Evolutionary conservation across 2,797 vertebrate species (phyloP).

Genomic region (Pelochelys cantorii): DNA sequence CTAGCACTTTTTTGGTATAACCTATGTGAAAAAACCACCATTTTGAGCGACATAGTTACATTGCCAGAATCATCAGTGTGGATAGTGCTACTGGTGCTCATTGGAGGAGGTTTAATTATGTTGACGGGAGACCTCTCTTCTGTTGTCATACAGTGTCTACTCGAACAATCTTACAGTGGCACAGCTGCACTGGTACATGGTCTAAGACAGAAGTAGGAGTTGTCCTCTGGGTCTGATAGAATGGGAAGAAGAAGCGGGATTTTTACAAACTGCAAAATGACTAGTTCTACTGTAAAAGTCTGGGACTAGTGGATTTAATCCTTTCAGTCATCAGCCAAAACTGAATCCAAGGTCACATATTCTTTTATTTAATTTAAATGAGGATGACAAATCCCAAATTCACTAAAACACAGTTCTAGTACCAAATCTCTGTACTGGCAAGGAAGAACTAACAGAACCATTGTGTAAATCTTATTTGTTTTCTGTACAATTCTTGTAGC

Average conservation of each 20-base stretch:
- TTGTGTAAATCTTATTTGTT: background rate
- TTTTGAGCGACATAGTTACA: no score
- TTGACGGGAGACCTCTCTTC: no score
- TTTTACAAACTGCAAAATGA: background rate
- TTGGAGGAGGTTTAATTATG: no score
- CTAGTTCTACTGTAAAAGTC: background rate
- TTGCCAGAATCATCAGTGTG: no score
- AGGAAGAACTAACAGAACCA: background rate
- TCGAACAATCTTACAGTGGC: no score
- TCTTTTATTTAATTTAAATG: background rate
- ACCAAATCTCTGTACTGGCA: background rate
- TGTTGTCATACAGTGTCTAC: no score
- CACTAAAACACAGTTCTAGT: background rate
- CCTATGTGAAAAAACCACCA: no score
- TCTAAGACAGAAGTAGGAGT: background rate
- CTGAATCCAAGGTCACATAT: background rate
- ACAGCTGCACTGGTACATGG: no score
- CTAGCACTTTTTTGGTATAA: no score
- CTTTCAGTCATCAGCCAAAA: background rate
- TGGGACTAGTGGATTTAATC: background rate
- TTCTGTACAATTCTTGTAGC: background rate
- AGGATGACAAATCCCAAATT: background rate
- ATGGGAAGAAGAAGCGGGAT: background rate
- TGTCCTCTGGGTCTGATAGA: background rate
- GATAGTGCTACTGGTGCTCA: no score